phyloP scores from a whole-genome alignment of 2,113 vertebrate genomes.

The Lamprologus lemairii region DNA sequence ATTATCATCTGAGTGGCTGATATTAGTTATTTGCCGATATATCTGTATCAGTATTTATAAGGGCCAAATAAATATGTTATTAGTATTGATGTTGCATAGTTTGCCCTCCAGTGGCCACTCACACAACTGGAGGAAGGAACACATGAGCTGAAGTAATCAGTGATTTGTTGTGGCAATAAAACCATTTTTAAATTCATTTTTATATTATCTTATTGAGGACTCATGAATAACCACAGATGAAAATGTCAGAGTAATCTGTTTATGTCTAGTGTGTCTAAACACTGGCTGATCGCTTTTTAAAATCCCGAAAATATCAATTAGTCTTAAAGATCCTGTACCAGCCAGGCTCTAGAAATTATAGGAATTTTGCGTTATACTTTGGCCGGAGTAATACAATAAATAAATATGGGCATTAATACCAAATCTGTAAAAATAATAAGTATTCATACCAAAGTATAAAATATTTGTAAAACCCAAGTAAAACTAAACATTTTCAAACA shows the following conservation, averaged over 20 bases:
- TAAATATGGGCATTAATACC: neutral
- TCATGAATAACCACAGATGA: neutral
- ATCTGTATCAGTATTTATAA: neutral
- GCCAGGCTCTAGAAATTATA: neutral
- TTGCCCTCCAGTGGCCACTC: neutral
- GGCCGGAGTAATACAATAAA: neutral
- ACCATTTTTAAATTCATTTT: neutral
- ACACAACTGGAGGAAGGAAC: neutral
- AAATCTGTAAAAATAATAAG: neutral
- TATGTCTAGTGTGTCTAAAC: neutral
- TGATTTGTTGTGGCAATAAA: neutral
- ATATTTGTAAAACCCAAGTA: neutral
- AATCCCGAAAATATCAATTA: neutral
- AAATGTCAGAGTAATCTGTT: neutral
- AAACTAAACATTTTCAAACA: neutral
- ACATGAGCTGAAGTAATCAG: neutral
- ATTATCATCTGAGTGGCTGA: neutral
- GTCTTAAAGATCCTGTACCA: neutral
- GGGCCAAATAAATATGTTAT: neutral
- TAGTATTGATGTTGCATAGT: neutral
- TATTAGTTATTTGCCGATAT: neutral
- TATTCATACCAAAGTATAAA: neutral
- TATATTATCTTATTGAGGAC: neutral
- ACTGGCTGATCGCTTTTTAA: neutral
- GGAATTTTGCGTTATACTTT: neutral